These are phyloP conservation scores for Rafetus swinhoei DNA, from an alignment of 2,113 vertebrate species.

Conservation along the genomic window DNA sequence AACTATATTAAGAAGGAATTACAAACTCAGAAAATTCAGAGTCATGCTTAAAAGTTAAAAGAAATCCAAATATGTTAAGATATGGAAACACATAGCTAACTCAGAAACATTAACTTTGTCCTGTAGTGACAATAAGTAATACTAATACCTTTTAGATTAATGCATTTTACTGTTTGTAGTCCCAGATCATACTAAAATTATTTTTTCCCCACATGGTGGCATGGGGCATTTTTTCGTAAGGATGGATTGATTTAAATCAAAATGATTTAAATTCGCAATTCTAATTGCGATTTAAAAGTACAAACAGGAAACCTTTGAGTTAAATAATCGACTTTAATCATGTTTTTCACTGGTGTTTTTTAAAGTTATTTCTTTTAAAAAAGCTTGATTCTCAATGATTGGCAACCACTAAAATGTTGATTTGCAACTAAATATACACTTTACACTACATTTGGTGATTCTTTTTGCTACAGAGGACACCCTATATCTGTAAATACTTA, in stretches of 20 bases:
- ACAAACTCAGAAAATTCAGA: background rate
- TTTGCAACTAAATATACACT: background rate
- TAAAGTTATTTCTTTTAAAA: background rate
- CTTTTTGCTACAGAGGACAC: background rate
- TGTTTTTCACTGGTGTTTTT: background rate
- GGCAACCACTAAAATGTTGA: background rate
- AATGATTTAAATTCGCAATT: background rate
- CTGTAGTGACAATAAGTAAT: background rate
- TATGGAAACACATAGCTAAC: background rate
- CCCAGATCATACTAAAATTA: background rate
- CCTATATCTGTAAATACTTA: background rate
- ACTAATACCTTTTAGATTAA: background rate
- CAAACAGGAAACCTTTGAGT: no score
- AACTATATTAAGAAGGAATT: background rate
- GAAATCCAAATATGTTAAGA: background rate
- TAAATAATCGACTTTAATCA: background rate
- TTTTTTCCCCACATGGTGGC: background rate
- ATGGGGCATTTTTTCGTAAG: background rate
- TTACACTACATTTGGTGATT: background rate
- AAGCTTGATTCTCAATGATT: background rate
- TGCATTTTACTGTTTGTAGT: background rate
- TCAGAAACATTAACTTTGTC: background rate
- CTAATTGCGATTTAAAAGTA: background rate
- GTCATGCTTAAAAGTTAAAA: background rate
- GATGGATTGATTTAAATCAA: background rate